A percentile compares a stretch with the other conserved stretches of the same genome.
phyloP scores from a whole-genome alignment of 2,797 vertebrate species.

The Artibeus lituratus region DNA sequence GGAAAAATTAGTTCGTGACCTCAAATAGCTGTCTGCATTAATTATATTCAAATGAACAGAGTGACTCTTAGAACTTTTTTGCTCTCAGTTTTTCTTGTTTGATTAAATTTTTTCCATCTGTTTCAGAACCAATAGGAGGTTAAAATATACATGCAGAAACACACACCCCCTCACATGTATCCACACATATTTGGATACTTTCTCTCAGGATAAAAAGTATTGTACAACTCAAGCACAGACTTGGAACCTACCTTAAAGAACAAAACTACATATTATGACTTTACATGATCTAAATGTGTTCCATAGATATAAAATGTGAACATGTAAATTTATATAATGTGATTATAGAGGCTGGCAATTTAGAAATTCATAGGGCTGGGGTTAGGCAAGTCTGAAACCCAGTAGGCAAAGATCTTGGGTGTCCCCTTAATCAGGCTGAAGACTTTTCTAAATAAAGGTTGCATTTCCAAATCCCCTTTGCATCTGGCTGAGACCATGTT shows the following conservation, averaged over 20 bases:
- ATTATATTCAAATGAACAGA: conserved; percentile 63
- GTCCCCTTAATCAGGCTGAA: neutral
- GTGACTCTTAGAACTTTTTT: conserved; percentile 48
- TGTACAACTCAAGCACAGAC: neutral
- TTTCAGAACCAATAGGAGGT: neutral
- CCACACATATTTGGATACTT: neutral
- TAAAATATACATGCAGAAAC: neutral
- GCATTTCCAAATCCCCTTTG: neutral
- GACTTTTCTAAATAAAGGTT: neutral
- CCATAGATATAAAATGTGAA: neutral
- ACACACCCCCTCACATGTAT: neutral
- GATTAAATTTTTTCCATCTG: neutral
- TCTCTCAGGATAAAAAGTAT: neutral
- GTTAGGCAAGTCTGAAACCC: neutral
- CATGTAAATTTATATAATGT: neutral
- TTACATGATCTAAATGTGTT: neutral
- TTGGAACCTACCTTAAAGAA: neutral
- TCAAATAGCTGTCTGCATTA: conserved; percentile 68
- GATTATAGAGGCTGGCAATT: neutral
- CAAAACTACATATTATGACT: neutral
- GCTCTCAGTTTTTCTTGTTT: conserved; percentile 32
- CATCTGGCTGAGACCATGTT: neutral
- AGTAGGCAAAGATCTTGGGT: neutral
- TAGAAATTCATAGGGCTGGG: neutral
- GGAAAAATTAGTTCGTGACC: conserved; percentile 70